Evolutionary conservation across 2,113 vertebrate genomes (phyloP), one percentile per base, ranked within the genome.

Genomic region (Sialia sialis): DNA sequence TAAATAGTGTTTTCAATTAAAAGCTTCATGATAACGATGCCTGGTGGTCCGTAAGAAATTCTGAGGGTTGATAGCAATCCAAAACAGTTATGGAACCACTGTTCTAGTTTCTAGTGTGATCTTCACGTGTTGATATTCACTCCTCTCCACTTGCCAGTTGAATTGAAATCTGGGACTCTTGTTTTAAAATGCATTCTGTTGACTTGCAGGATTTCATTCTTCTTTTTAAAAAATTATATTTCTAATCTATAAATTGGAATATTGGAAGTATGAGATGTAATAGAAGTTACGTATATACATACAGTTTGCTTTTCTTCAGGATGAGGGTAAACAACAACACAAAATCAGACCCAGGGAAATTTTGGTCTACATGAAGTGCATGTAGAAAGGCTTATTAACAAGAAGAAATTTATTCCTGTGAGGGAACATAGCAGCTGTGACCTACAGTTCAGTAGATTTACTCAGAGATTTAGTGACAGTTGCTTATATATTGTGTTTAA

Each of bases 1-100:
- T 87, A 90, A 85, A 96, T 88, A 36, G 87, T 96, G 95, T 85
- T 96, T 96, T 76, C 95, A 95, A 95, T 95, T 96, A 96, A 85
- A 96, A 93, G 36, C 23, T 79, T 93, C 92, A 82, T 95, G 74
- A 93, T 93, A 90, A 96, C 0, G 67, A 94, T 91, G 92, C 70
- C 82, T 94, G 95, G 92, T 95, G 87, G 92, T 87, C 94, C 2
- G 0, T 91, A 85, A 91, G 84, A 95, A 87, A 95, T 91, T 83
- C 78, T 87, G 93, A 94, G 92, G 85, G 75, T 95, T 94, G 90
- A 88, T 38, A 62, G 70, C 44, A 38, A 82, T 94, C 87, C 95
- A 94, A 96, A 90, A 32, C 54, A n/a, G 70, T 93, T 83, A 85
- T 49, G 67, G 90, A 94, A 83, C 41, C 32, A 54, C 81, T 66